Conservation (phyloP, 1,140 invertebrate species). For the Ceratoteleas bidentatus region DNA sequence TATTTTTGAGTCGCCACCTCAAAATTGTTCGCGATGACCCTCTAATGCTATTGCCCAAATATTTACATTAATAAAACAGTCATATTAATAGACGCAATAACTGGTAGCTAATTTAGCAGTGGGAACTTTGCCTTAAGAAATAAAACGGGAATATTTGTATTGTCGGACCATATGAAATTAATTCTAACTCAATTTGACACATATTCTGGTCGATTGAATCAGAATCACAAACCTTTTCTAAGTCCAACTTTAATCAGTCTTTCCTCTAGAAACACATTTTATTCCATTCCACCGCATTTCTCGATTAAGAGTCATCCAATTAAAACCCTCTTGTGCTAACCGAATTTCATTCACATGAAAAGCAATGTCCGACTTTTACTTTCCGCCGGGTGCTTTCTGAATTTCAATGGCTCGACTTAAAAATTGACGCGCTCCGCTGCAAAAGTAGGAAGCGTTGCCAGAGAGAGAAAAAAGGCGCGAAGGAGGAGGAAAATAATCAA, state of each 20-base stretch:
- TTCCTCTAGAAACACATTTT: constrained; percentile 11
- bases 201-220: too few species aligned
- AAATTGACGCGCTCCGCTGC: background rate
- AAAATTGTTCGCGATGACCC: too few species aligned
- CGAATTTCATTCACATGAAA: too few species aligned
- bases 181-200: too few species aligned
- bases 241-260: constrained; percentile 62
- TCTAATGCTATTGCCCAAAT: too few species aligned
- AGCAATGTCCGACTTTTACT: background rate
- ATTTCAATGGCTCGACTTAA: background rate
- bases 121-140: too few species aligned
- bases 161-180: constrained; percentile 92
- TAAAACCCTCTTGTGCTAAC: background rate
- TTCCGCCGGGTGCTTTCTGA: background rate
- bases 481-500: constrained; percentile 7
- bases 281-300: background rate
- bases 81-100: too few species aligned
- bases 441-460: background rate
- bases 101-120: too few species aligned
- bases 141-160: too few species aligned
- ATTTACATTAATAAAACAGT: too few species aligned
- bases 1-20: too few species aligned
- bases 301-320: background rate
- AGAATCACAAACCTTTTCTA: too few species aligned
- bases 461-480: background rate